phyloP scores from a whole-genome alignment of 2,113 vertebrate genomes.

The Rhineura floridana region DNA sequence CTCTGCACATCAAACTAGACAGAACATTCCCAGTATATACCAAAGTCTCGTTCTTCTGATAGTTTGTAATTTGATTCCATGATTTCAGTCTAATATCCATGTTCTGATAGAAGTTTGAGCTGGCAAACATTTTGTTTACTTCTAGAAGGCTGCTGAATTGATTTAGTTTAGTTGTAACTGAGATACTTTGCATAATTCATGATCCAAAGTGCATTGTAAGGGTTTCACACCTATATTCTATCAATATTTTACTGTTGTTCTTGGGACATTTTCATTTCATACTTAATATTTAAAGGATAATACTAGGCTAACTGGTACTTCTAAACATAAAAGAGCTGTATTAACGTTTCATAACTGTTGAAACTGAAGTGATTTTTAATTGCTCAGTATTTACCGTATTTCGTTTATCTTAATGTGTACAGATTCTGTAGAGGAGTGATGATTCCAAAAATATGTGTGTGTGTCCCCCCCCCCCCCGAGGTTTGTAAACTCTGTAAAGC shows the following conservation, averaged over 20 bases:
- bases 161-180: background rate
- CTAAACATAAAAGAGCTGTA: background rate
- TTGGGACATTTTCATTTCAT: background rate
- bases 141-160: background rate
- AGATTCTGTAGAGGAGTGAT: background rate
- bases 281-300: background rate
- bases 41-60: too few species aligned
- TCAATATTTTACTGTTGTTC: background rate
- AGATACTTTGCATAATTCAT: background rate
- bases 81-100: background rate
- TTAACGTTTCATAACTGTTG: background rate
- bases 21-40: too few species aligned
- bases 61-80: background rate
- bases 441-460: background rate
- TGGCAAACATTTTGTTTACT: background rate
- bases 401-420: background rate
- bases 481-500: conserved; percentile 24
- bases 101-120: background rate
- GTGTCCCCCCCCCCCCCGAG: background rate
- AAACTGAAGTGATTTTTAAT: background rate
- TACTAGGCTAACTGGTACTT: background rate
- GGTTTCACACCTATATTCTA: background rate
- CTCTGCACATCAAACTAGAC: too few species aligned
- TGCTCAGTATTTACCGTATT: background rate
- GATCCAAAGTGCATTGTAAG: background rate